phyloP scores from a whole-genome alignment of 2,888 invertebrate genomes.

The Lithophane leautieri region DNA sequence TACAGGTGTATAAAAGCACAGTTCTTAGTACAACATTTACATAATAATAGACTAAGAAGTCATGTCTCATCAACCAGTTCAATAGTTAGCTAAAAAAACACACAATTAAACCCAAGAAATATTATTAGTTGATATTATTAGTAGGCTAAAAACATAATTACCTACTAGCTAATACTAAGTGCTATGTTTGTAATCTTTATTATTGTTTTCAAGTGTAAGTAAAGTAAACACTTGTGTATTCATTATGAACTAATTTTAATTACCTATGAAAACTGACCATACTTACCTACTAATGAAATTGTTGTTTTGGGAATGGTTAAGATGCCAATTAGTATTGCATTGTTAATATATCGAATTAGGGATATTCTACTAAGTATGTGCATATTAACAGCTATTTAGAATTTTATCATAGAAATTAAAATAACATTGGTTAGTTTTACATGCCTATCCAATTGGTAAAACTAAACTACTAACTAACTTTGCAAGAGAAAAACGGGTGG shows the following conservation, averaged over 20 bases:
- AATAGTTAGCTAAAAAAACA: not conserved
- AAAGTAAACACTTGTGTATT: not conserved
- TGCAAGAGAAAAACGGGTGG: not conserved
- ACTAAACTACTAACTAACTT: not conserved
- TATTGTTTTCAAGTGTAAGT: not conserved
- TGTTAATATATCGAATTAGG: not conserved
- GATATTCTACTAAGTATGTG: not conserved
- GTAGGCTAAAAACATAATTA: not conserved
- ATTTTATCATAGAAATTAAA: not conserved
- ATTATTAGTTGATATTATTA: too few relatives aligned
- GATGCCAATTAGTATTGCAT: slow-evolving; percentile 1
- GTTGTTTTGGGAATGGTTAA: not conserved
- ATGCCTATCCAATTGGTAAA: not conserved
- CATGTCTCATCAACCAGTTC: not conserved
- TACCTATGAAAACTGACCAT: not conserved
- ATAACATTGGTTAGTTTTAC: not conserved
- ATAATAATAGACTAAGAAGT: not conserved
- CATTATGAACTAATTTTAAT: not conserved
- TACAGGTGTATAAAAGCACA: not conserved
- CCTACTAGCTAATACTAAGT: not conserved
- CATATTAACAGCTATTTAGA: not conserved
- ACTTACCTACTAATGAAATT: not conserved
- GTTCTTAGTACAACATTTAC: not conserved
- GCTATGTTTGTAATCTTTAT: not conserved
- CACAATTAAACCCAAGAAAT: not conserved